phyloP scores from a whole-genome alignment of 2,113 vertebrate genomes.

The Seriola dumerili region DNA sequence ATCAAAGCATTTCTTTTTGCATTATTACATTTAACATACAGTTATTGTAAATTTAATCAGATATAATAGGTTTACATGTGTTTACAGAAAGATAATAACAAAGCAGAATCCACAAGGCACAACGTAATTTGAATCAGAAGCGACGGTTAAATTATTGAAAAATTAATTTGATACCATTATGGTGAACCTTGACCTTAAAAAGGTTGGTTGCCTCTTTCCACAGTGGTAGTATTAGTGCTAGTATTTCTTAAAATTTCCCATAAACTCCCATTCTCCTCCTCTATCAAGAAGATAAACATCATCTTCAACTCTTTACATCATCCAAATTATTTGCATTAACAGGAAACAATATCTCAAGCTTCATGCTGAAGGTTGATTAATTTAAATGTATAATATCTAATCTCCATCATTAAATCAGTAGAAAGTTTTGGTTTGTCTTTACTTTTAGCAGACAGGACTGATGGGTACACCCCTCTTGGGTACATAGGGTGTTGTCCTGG shows the following conservation, averaged over 20 bases:
- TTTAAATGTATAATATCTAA: not conserved
- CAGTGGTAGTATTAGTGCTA: not conserved
- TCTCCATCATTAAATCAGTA: not conserved
- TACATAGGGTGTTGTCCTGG: slow-evolving; percentile 89
- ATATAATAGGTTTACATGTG: not conserved
- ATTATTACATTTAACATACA: not conserved
- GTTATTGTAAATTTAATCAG: not conserved
- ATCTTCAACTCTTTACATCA: not conserved
- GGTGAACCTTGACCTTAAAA: not conserved
- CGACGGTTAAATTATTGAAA: not conserved
- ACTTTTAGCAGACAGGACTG: slow-evolving; percentile 81
- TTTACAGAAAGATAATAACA: not conserved
- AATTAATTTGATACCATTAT: not conserved
- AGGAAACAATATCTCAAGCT: not conserved
- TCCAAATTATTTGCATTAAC: not conserved
- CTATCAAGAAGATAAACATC: not conserved
- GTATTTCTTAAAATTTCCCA: not conserved
- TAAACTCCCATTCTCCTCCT: not conserved
- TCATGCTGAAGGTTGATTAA: not conserved
- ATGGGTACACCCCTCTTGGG: slow-evolving; percentile 91
- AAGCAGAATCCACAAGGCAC: not conserved
- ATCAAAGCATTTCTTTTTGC: not conserved
- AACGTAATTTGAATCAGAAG: not conserved
- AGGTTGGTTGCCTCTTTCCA: not conserved
- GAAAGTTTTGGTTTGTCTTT: not conserved